Evolutionary conservation across 2,797 vertebrate genomes (phyloP), one percentile per base, ranked within the genome.

Genomic region (Sandelia bainsii): DNA sequence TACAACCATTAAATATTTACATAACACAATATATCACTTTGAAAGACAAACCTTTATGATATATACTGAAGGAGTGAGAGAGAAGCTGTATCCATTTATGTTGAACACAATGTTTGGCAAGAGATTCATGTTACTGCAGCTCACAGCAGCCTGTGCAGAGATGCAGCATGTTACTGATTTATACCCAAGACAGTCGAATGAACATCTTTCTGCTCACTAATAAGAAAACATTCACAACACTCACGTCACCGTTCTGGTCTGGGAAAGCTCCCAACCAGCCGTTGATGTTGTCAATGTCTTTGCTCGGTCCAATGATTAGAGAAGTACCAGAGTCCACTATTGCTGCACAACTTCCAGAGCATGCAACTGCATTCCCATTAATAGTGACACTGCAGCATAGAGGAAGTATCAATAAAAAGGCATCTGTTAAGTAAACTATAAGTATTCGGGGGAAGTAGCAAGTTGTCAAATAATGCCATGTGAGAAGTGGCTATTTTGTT

Each of bases 61-160:
- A 37, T 40, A 72, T 40, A 71, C 68, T 29, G 85, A 82, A 1
- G 84, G 51, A 40, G 89, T 70, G 8, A 89, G 52, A 44, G 56
- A 2, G 2, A 87, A 87, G 42, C 22, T 39, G 67, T 53, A 48
- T 65, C 83, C 74, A 11, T 83, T 78, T 45, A 90, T 76, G 70
- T 69, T 63, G 72, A 89, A 88, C 50, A 75, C 67, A 34, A 87
- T 19, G 17, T 79, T 29, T 19, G 75, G 68, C 87, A 90, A 29
- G 17, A 40, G 22, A 3, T 60, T 16, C 1, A 16, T 25, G 39
- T 75, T 77, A 27, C 51, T 53, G 54, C 85, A 84, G 40, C 49
- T 70, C 44, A 88, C 70, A 39, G 10, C 4, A 22, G 37, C 68
- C 83, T 86, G 62, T 22, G 50, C 19, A 40, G 0, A 53, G 6